These are phyloP conservation scores for Lasioglossum leucozonium DNA, from an alignment of 2,888 invertebrate genomes.

Conservation along the genomic window DNA sequence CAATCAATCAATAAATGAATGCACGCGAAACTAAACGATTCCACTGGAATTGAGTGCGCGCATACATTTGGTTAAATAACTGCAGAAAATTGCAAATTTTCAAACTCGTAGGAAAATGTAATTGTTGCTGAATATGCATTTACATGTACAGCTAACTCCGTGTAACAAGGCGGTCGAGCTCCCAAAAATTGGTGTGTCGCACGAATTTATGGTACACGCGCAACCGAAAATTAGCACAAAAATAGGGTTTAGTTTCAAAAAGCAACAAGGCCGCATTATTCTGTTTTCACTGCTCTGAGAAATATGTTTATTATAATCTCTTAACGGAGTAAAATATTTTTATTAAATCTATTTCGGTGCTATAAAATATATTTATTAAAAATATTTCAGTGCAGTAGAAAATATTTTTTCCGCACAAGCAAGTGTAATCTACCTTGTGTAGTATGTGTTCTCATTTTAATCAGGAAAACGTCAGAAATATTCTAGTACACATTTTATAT, in stretches of 20 bases:
- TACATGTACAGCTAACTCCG: neutral
- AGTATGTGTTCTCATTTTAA: neutral
- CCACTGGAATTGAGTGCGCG: neutral
- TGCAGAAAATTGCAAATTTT: conserved; percentile 6
- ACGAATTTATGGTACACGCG: neutral
- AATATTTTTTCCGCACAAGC: too few relatives aligned
- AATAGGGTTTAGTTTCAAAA: neutral
- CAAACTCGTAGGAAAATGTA: conserved; percentile 10
- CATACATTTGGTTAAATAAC: conserved; percentile 12
- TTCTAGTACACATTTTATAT: too few relatives aligned
- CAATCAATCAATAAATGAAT: conserved; percentile 12
- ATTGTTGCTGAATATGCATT: conserved; percentile 6
- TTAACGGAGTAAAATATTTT: neutral
- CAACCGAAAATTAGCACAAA: neutral
- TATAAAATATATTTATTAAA: too few relatives aligned
- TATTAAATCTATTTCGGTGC: neutral
- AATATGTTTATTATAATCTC: neutral
- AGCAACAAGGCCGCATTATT: neutral
- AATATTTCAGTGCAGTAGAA: too few relatives aligned
- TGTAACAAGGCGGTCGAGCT: neutral
- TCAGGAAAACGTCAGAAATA: too few relatives aligned
- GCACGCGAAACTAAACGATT: conserved; percentile 5
- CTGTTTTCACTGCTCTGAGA: neutral
- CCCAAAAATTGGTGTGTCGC: neutral
- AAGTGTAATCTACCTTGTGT: neutral